Evolutionary conservation across 2,888 invertebrate species (phyloP).

Genomic region (Nymphalis c-album): DNA sequence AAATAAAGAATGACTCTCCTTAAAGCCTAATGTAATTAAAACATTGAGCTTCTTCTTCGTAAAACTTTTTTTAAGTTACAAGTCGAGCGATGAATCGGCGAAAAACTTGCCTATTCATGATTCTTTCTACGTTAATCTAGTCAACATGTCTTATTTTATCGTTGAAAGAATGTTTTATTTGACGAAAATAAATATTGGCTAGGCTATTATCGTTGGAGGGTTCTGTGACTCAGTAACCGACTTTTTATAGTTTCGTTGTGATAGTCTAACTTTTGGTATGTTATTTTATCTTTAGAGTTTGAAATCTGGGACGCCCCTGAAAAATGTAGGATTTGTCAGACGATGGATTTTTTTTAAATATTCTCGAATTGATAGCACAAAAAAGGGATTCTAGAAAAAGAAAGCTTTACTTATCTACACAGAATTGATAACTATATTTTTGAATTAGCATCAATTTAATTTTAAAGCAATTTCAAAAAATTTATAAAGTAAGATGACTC

Average conservation of each 20-base stretch:
- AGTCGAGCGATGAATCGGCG: conserved; percentile 27
- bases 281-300: too few species aligned
- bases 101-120: conserved; percentile 32
- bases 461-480: too few species aligned
- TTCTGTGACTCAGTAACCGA: background rate
- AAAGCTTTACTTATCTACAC: too few species aligned
- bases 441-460: too few species aligned
- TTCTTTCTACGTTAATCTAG: conserved; percentile 20
- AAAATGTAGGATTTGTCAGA: too few species aligned
- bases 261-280: too few species aligned
- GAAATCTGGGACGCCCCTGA: too few species aligned
- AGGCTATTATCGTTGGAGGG: background rate
- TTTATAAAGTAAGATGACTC: too few species aligned
- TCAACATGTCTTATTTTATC: conserved; percentile 26
- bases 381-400: too few species aligned
- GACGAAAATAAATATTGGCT: background rate
- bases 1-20: conserved; percentile 1
- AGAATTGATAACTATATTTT: too few species aligned
- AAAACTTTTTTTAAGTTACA: conserved; percentile 26
- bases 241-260: background rate
- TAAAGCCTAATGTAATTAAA: conserved; percentile 28
- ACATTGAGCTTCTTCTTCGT: conserved; percentile 22
- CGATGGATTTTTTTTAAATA: too few species aligned
- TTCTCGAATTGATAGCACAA: too few species aligned
- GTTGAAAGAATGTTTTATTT: background rate